Evolutionary conservation across 2,888 invertebrate species (phyloP).

Genomic region (Tiliacea citrago): DNA sequence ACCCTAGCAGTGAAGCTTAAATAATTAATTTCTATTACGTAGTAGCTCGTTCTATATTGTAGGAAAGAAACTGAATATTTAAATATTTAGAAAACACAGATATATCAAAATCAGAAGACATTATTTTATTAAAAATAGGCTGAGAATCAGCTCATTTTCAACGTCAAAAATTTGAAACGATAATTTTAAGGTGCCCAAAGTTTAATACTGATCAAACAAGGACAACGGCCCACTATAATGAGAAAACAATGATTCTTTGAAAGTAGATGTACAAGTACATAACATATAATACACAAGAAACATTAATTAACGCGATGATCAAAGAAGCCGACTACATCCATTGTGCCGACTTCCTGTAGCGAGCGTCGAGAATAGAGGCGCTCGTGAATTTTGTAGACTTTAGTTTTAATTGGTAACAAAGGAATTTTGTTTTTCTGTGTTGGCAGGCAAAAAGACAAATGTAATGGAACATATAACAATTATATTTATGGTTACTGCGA

Average conservation of each 20-base stretch:
- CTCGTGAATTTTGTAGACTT: conserved; percentile 55
- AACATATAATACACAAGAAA: conserved; percentile 50
- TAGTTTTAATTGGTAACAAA: conserved; percentile 18
- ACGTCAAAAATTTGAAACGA: too few species aligned
- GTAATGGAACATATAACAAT: too few species aligned
- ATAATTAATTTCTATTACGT: too few species aligned
- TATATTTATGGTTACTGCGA: too few species aligned
- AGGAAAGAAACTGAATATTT: too few species aligned
- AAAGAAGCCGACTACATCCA: conserved; percentile 84
- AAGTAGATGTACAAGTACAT: conserved; percentile 44
- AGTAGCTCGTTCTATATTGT: too few species aligned
- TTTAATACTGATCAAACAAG: neutral
- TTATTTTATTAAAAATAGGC: too few species aligned
- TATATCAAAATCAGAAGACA: too few species aligned
- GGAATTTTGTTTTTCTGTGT: neutral
- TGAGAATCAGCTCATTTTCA: too few species aligned
- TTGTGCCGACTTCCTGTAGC: conserved; percentile 85
- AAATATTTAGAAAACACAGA: too few species aligned
- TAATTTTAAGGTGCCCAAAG: neutral
- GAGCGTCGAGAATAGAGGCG: conserved; percentile 53
- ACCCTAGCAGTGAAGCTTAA: too few species aligned
- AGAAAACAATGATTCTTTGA: conserved; percentile 53
- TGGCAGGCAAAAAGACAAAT: neutral
- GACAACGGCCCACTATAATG: conserved; percentile 17
- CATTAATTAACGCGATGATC: conserved; percentile 88